Percentiles rank a stretch among this genome's conserved stretches.
These are phyloP conservation scores for Eublepharis macularius DNA, from an alignment of 2,113 vertebrate genomes.

Conservation along the genomic window DNA sequence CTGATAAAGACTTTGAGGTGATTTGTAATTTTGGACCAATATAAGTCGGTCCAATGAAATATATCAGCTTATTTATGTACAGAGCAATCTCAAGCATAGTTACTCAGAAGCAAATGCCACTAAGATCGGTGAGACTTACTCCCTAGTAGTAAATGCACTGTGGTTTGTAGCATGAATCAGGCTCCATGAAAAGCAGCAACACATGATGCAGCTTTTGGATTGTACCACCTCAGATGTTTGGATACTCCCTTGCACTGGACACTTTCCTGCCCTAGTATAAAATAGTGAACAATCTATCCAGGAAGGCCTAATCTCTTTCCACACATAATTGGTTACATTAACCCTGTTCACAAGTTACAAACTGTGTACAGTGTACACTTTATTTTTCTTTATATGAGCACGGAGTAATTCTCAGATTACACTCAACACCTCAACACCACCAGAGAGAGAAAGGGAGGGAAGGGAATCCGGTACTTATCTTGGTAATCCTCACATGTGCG, in stretches of 20 bases:
- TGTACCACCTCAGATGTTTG: background rate
- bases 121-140: background rate
- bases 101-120: background rate
- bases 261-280: background rate
- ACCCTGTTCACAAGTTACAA: no score
- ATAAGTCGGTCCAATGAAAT: conserved; percentile 8
- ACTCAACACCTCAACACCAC: no score
- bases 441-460: no score
- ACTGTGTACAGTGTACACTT: no score
- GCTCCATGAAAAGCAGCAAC: background rate
- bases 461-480: no score
- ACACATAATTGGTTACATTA: background rate
- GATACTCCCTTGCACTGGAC: background rate
- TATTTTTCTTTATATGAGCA: no score
- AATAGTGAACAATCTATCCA: background rate
- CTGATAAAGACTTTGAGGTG: background rate
- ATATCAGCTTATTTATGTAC: conserved; percentile 16
- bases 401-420: no score
- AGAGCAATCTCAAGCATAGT: background rate
- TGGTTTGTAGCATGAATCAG: background rate
- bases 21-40: background rate
- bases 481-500: no score
- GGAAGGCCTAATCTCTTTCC: background rate
- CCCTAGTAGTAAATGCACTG: background rate
- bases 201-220: background rate